phyloP scores from a whole-genome alignment of 2,113 vertebrate genomes.

The Bos indicus region DNA sequence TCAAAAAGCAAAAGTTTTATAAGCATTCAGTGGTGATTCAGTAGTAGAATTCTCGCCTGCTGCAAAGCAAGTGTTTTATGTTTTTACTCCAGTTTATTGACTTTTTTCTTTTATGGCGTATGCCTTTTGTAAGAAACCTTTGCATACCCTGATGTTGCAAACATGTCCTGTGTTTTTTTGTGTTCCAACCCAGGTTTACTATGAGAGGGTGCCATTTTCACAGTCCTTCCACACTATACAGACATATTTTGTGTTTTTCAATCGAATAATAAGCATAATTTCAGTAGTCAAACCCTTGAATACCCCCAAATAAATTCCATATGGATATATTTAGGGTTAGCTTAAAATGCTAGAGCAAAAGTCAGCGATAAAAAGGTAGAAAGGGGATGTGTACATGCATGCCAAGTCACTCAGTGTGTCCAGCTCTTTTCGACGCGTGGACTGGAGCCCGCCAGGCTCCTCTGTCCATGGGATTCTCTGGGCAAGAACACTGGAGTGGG shows the following conservation, averaged over 20 bases:
- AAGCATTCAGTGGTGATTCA: neutral
- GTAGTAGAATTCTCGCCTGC: neutral
- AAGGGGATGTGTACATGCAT: neutral
- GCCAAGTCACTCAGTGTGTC: neutral
- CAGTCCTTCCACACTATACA: neutral
- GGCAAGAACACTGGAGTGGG: neutral
- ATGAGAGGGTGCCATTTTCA: neutral
- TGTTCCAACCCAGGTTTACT: neutral
- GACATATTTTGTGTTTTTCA: neutral
- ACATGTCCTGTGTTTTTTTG: neutral
- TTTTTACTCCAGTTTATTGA: neutral
- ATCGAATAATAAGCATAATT: neutral
- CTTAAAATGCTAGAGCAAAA: neutral
- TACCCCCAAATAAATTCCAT: neutral
- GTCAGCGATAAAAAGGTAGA: neutral
- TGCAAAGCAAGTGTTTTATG: neutral
- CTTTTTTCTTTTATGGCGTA: neutral
- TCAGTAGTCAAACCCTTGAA: neutral
- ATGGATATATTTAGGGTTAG: neutral
- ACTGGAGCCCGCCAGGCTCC: neutral
- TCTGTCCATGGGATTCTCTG: neutral
- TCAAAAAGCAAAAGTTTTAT: neutral
- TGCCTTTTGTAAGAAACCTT: neutral
- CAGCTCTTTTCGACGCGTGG: fast-evolving
- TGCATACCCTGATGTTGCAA: neutral